These are phyloP conservation scores for Vanessa cardui DNA, from an alignment of 2,888 invertebrate genomes.

Conservation along the genomic window DNA sequence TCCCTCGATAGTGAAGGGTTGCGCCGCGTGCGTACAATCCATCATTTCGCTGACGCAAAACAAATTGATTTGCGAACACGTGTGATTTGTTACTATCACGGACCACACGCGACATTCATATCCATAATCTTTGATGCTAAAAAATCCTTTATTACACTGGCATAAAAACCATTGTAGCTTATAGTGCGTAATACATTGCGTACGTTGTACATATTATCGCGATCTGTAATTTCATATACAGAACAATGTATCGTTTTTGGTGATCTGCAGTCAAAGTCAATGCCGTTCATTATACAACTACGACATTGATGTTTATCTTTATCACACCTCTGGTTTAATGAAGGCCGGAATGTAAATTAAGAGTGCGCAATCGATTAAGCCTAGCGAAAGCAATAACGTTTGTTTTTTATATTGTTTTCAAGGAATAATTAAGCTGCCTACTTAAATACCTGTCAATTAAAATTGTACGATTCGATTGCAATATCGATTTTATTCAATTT, in stretches of 20 bases:
- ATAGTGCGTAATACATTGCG: background rate
- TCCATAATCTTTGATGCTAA: background rate
- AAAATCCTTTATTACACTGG: slow-evolving; percentile 8
- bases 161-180: background rate
- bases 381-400: slow-evolving; percentile 11
- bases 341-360: slow-evolving; percentile 29
- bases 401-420: slow-evolving; percentile 28
- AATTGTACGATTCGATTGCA: background rate
- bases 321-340: slow-evolving; percentile 30
- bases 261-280: slow-evolving; percentile 24
- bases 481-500: background rate
- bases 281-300: slow-evolving; percentile 24
- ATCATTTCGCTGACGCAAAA: slow-evolving; percentile 65
- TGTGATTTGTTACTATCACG: slow-evolving; percentile 32
- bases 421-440: slow-evolving; percentile 23
- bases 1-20: slow-evolving; percentile 59
- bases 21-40: slow-evolving; percentile 66
- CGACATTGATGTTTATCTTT: slow-evolving; percentile 22
- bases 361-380: slow-evolving; percentile 20
- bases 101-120: slow-evolving; percentile 16
- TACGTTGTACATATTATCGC: background rate
- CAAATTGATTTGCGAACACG: slow-evolving; percentile 68
- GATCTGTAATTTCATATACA: slow-evolving; percentile 17
- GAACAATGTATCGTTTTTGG: slow-evolving; percentile 16
- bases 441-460: slow-evolving; percentile 13